Conservation (phyloP, 2,888 invertebrate species). For the Alentia gelatinosa region DNA sequence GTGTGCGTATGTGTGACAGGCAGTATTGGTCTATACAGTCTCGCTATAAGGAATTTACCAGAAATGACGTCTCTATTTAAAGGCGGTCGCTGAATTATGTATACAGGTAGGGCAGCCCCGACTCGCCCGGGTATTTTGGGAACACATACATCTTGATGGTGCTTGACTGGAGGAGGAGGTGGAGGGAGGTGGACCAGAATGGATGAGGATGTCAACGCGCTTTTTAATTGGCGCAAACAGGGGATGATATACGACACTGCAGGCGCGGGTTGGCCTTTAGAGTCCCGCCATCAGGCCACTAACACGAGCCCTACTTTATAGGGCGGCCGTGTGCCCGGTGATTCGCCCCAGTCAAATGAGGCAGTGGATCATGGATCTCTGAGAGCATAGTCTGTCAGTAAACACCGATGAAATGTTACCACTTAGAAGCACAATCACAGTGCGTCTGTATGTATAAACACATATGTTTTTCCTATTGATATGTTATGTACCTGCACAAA, state of each 20-base stretch:
- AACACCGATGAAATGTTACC: not conserved
- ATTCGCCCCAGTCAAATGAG: not conserved
- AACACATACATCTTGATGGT: not conserved
- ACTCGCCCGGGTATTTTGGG: not conserved
- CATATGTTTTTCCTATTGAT: too few relatives aligned
- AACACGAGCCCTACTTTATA: not conserved
- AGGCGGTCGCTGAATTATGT: not conserved
- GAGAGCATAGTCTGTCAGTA: not conserved
- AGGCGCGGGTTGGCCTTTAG: conserved; percentile 7
- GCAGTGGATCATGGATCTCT: not conserved
- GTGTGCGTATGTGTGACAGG: not conserved
- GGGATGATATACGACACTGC: not conserved
- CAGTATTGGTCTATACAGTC: not conserved
- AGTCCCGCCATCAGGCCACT: conserved; percentile 2
- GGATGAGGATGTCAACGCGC: conserved; percentile 31
- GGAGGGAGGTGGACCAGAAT: not conserved
- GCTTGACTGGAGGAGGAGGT: not conserved
- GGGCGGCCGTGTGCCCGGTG: not conserved
- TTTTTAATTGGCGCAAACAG: conserved; percentile 46
- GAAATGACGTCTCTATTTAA: not conserved
- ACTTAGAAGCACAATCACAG: too few relatives aligned
- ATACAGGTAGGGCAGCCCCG: not conserved
- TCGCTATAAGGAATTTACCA: not conserved
- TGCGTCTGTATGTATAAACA: too few relatives aligned
- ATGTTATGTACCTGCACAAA: too few relatives aligned